A percentile compares a stretch with the other conserved stretches of the same genome.
phyloP scores from a whole-genome alignment of 1,140 invertebrate species.

The Bathynomus jamesi region DNA sequence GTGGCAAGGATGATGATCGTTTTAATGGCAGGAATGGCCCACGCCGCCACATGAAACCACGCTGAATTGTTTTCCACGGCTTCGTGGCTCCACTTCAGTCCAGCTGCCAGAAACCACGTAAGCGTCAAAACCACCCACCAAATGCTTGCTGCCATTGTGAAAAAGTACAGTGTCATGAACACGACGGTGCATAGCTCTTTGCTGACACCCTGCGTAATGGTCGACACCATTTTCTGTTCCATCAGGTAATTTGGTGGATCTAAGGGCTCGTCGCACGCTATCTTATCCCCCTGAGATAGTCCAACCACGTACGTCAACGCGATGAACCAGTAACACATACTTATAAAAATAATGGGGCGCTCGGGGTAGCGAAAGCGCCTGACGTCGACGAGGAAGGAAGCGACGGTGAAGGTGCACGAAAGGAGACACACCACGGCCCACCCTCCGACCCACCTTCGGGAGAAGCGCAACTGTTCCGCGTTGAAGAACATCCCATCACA shows the following conservation, averaged over 20 bases:
- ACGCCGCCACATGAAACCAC: conserved; percentile 94
- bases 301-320: conserved; percentile 86
- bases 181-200: conserved; percentile 86
- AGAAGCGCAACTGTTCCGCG: conserved; percentile 66
- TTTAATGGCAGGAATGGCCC: conserved; percentile 61
- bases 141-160: conserved; percentile 92
- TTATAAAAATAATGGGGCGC: conserved; percentile 92
- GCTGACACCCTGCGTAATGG: conserved; percentile 85
- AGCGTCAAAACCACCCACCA: conserved; percentile 95
- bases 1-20: conserved; percentile 78
- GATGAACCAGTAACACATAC: conserved; percentile 94
- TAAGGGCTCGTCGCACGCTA: conserved; percentile 80
- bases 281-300: conserved; percentile 73
- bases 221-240: conserved; percentile 62
- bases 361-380: conserved; percentile 88
- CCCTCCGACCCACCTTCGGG: conserved; percentile 83
- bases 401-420: conserved; percentile 86
- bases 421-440: conserved; percentile 85
- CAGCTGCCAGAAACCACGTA: conserved; percentile 96
- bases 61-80: conserved; percentile 96
- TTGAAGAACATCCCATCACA: conserved; percentile 90
- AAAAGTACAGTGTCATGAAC: conserved; percentile 97
- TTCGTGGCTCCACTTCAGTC: conserved; percentile 97
- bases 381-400: conserved; percentile 90
- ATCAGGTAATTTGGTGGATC: conserved; percentile 50